Evolutionary conservation across 2,113 vertebrate genomes (phyloP).

Genomic region (Chaetodon trifascialis): DNA sequence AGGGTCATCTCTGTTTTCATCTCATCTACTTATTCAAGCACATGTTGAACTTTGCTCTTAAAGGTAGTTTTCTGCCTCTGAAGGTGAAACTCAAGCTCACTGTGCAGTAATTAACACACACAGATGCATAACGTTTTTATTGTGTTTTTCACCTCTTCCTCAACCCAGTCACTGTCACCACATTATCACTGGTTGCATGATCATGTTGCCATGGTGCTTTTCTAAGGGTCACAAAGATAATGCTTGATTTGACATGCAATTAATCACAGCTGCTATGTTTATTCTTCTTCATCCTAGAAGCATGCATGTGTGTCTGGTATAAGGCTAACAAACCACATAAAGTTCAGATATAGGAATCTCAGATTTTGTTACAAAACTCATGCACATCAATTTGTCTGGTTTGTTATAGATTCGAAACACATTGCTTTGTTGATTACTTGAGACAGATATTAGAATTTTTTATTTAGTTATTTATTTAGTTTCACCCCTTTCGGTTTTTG

Average conservation of each 20-base stretch:
- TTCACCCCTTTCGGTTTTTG: background rate
- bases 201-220: conserved; percentile 9
- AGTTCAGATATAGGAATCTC: background rate
- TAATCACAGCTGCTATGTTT: conserved; percentile 1
- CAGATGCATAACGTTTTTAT: background rate
- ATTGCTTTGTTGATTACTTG: background rate
- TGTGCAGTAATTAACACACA: conserved; percentile 13
- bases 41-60: conserved; percentile 16
- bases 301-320: background rate
- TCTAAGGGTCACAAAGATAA: conserved; percentile 17
- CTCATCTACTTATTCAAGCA: conserved; percentile 3
- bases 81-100: conserved; percentile 11
- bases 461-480: background rate
- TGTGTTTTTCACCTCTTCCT: conserved; percentile 17
- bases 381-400: background rate
- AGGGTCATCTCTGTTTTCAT: background rate
- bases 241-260: background rate
- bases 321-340: background rate
- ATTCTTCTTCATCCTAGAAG: background rate
- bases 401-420: accelerated
- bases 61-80: background rate
- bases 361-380: background rate
- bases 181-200: background rate
- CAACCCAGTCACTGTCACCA: conserved; percentile 11
- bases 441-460: background rate